Percentiles rank a stretch among this genome's conserved stretches.
Evolutionary conservation across 2,888 invertebrate genomes (phyloP).

Genomic region (Metopia argyrocephala): DNA sequence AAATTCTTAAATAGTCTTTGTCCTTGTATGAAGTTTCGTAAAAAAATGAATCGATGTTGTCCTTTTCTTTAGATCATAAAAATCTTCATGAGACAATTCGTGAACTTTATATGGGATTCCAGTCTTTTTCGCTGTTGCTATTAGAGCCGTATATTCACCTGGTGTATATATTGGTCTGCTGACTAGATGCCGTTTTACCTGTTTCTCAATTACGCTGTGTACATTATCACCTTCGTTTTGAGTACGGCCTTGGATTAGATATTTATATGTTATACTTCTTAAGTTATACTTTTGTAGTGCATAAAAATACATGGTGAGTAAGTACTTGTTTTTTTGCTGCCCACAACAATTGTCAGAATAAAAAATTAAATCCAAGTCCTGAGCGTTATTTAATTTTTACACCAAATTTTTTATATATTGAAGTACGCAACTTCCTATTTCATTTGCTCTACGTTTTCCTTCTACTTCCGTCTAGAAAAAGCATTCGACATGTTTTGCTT

Average conservation of each 20-base stretch:
- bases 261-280: too few species aligned
- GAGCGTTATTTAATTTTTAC: slow-evolving; percentile 45
- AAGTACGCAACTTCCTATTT: too few species aligned
- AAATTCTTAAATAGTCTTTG: slow-evolving; percentile 60
- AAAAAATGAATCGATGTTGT: slow-evolving; percentile 34
- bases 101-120: slow-evolving; percentile 60
- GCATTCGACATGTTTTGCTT: too few species aligned
- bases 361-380: slow-evolving; percentile 66
- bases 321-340: slow-evolving; percentile 61
- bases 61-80: slow-evolving; percentile 43
- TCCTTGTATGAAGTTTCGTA: slow-evolving; percentile 16
- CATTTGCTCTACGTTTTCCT: slow-evolving; percentile 68
- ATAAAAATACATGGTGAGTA: slow-evolving; percentile 37
- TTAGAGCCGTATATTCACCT: slow-evolving; percentile 51
- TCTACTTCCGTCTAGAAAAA: too few species aligned
- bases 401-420: slow-evolving; percentile 54
- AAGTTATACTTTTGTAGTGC: too few species aligned
- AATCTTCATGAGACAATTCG: slow-evolving; percentile 38
- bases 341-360: slow-evolving; percentile 72
- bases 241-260: too few species aligned
- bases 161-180: slow-evolving; percentile 69
- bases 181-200: slow-evolving; percentile 69
- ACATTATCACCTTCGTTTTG: slow-evolving; percentile 73
- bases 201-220: slow-evolving; percentile 71
- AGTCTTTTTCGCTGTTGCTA: slow-evolving; percentile 64